These are phyloP conservation scores for Epinephelus cyanopodus DNA, from an alignment of 2,113 vertebrate genomes.

Conservation along the genomic window DNA sequence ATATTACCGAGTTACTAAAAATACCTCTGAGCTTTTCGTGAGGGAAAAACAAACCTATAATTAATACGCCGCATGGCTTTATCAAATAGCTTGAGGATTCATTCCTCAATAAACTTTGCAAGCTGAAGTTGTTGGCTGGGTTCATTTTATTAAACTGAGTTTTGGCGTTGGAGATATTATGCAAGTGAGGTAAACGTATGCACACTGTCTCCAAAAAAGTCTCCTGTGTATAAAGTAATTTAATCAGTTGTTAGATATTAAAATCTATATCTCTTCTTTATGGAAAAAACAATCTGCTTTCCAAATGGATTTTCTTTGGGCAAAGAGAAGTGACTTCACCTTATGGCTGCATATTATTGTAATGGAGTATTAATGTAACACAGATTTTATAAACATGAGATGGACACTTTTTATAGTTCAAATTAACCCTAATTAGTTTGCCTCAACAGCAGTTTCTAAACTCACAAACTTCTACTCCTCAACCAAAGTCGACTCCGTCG, in stretches of 20 bases:
- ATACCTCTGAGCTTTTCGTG: slow-evolving; percentile 13
- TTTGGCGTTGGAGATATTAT: slow-evolving; percentile 22
- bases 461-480: slow-evolving; percentile 11
- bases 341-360: background rate
- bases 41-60: slow-evolving; percentile 30
- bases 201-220: slow-evolving; percentile 20
- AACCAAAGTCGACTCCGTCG: background rate
- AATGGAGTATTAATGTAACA: background rate
- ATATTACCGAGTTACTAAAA: slow-evolving; percentile 3
- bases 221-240: slow-evolving; percentile 17
- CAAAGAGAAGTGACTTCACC: slow-evolving; percentile 9
- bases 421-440: slow-evolving; percentile 11
- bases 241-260: slow-evolving; percentile 52
- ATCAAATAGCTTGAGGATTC: slow-evolving; percentile 27
- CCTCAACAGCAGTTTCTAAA: slow-evolving; percentile 15
- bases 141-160: slow-evolving; percentile 40
- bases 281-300: background rate
- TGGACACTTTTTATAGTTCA: background rate
- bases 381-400: background rate
- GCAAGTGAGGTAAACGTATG: slow-evolving; percentile 21
- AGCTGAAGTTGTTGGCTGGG: background rate
- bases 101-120: slow-evolving; percentile 31
- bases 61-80: slow-evolving; percentile 11
- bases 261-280: slow-evolving; percentile 28
- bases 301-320: slow-evolving; percentile 22